Conservation (phyloP, 2,797 vertebrate species). For the Danio aesculapii region DNA sequence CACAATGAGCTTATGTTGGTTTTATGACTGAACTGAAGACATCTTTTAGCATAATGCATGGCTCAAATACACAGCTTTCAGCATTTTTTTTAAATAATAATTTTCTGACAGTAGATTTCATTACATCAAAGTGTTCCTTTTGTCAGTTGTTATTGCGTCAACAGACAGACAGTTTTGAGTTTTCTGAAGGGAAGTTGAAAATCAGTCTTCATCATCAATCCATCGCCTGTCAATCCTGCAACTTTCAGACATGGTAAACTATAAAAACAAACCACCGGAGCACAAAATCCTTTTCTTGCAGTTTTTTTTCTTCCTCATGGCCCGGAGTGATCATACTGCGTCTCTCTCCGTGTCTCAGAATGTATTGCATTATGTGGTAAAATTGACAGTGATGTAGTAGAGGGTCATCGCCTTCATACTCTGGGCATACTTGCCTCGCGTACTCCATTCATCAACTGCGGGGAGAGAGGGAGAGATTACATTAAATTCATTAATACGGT, state of each 20-base stretch:
- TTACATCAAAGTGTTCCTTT: neutral
- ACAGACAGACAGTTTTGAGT: neutral
- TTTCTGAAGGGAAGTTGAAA: conserved; percentile 5
- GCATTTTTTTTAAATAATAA: too few relatives aligned
- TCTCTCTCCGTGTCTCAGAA: conserved; percentile 32
- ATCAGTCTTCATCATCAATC: neutral
- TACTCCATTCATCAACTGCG: conserved; percentile 41
- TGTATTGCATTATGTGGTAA: conserved; percentile 44
- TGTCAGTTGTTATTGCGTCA: neutral
- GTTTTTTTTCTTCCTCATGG: neutral
- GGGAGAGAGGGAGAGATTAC: conserved; percentile 11
- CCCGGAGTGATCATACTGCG: neutral
- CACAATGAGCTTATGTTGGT: too few relatives aligned
- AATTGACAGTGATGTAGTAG: conserved; percentile 53
- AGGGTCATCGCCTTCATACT: conserved; percentile 45
- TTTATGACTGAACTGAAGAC: too few relatives aligned
- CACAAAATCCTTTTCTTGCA: neutral
- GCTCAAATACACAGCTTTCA: too few relatives aligned
- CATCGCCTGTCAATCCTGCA: neutral
- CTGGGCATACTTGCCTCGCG: conserved; percentile 21
- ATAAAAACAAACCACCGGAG: conserved; percentile 5
- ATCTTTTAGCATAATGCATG: neutral
- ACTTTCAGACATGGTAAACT: neutral
- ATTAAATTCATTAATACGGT: conserved; percentile 4
- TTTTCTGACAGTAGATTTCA: neutral